These are phyloP conservation scores for Rhipidura dahli DNA, from an alignment of 2,113 vertebrate genomes.

Conservation along the genomic window DNA sequence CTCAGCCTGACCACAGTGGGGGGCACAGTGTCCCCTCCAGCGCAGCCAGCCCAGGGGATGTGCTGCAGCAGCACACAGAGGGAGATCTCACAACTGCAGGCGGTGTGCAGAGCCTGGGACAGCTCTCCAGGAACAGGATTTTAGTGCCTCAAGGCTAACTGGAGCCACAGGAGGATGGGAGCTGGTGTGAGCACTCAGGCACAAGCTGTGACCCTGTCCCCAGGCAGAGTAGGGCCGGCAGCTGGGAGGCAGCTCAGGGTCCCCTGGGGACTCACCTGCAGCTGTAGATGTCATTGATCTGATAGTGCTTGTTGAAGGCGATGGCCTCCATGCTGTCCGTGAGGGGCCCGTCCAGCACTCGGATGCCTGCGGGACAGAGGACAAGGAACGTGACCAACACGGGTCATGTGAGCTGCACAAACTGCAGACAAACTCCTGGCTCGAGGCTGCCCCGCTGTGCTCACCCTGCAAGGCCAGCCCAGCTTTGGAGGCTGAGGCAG, in stretches of 20 bases:
- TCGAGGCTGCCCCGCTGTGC: neutral
- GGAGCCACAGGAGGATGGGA: neutral
- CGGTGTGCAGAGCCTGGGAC: neutral
- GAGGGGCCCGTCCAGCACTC: conserved; percentile 92
- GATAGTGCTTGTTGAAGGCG: conserved; percentile 98
- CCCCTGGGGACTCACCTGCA: conserved; percentile 82
- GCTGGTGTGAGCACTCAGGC: neutral
- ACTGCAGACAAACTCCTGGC: neutral
- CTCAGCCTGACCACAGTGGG: neutral
- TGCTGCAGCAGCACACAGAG: neutral
- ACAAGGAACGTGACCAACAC: fast-evolving
- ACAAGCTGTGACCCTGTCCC: fast-evolving
- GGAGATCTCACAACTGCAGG: neutral
- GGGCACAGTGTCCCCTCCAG: neutral
- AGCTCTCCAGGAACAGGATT: neutral
- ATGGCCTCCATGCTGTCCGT: conserved; percentile 98
- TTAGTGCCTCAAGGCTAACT: neutral
- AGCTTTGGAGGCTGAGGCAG: neutral
- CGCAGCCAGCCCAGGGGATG: neutral
- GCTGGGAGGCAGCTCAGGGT: neutral
- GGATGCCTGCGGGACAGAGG: conserved; percentile 81
- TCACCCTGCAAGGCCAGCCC: neutral
- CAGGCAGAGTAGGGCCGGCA: neutral
- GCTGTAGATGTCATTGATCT: conserved; percentile 98
- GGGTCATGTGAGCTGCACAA: fast-evolving